Evolutionary conservation across 2,113 vertebrate genomes (phyloP).

Genomic region (Tonatia bakeri): DNA sequence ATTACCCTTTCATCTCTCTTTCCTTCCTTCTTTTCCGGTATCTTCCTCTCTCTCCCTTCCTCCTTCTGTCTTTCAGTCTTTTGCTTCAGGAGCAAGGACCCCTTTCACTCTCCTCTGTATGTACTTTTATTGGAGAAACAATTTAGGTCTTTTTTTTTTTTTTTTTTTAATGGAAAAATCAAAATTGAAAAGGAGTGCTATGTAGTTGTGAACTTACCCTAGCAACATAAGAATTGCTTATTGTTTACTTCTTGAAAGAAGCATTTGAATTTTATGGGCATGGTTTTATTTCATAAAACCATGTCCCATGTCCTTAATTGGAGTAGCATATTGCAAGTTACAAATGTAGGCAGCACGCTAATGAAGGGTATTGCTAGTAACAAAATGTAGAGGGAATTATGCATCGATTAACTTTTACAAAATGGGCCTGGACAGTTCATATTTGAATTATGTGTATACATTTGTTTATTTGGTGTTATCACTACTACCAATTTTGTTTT

Average conservation of each 20-base stretch:
- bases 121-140: background rate
- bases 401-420: background rate
- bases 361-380: background rate
- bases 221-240: background rate
- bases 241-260: background rate
- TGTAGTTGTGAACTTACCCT: background rate
- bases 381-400: background rate
- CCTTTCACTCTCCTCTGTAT: background rate
- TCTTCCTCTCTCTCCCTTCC: no score
- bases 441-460: background rate
- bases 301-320: background rate
- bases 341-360: background rate
- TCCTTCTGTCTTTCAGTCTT: background rate
- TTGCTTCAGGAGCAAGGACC: background rate
- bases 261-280: background rate
- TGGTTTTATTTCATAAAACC: constrained; percentile 13
- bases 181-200: background rate
- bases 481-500: background rate
- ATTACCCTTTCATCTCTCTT: background rate
- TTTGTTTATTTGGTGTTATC: background rate
- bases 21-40: background rate
- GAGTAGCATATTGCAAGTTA: background rate
- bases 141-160: background rate
- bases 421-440: background rate
- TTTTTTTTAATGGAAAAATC: background rate